Base-by-base conservation (phyloP, 1,140 invertebrate species). In the Apis florea region DNA sequence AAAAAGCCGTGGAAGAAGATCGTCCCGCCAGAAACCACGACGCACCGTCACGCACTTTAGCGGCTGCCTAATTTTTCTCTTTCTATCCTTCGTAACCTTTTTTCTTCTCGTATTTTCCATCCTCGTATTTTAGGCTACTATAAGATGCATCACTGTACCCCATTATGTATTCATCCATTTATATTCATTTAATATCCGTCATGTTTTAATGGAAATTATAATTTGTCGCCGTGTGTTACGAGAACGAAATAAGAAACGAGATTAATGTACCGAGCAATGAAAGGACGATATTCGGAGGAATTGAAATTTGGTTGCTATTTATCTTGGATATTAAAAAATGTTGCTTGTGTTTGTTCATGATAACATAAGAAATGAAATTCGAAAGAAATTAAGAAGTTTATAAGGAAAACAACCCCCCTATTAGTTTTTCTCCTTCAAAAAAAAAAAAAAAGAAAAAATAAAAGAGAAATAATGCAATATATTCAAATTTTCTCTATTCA, bases 11-110 rank as follows among this genome's bases (percentile, higher is more conserved):
- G 59, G 72, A n/a, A 61, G 71, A 40, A 40, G 75, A 78, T 85
- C 80, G 74, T 74, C 70, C 68, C 82, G 83, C 68, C 72, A 80
- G 85, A 83, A 86, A 79, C 83, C 75, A 68, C 75, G 85, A 86
- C 85, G 73, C 80, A 78, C 54, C 73, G 75, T 73, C 63, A 83
- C 85, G 81, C 77, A 74, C 82, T 87, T 83, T 71, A 31, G 47
- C 76, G 49, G 40, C 81, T 53, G 79, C 85, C 81, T 74, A 74
- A 76, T 76, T 75, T 74, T n/a, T 75, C 75, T 82, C 49, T 64
- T 68, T 66, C n/a, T 49, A 59, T 63, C 77, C 51, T 67, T 67
- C 59, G 24, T 26, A 40, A 40, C 5, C 31, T 11, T 10, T 61
- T 19, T 24, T 49, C 53, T 49, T 17, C 49, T 11, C 2, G 12